Evolutionary conservation across 1,140 invertebrate genomes (phyloP), one percentile per base, ranked within the genome.

Genomic region (Oncopodura yosiiana): DNA sequence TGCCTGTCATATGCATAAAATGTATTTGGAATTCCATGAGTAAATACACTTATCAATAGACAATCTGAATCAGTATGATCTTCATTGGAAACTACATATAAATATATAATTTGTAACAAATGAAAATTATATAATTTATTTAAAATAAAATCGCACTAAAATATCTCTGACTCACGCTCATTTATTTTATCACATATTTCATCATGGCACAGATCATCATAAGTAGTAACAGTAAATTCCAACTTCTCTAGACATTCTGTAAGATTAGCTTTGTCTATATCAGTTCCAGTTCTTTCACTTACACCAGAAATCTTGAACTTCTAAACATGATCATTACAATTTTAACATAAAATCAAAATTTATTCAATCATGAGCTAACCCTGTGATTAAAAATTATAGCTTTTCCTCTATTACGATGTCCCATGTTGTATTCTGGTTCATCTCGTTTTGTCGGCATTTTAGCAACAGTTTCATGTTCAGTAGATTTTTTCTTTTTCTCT

Each of bases 321-420:
- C 52, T 53, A 27, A 30, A 21, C 14, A 23, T 23, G 49, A 41
- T 16, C 42, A 24, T 63, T 55, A n/a, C 69, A 66, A 26, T 68
- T 58, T 62, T 71, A 72, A 6, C 64, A 67, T 11, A 72, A 58
- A 16, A 58, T 66, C 9, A 45, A 23, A 45, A 52, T 65, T 30
- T 27, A 44, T 19, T 16, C 29, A n/a, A 3, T 58, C 49, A 14
- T 66, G 21, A 58, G n/a, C 72, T 73, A 23, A 60, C 61, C 71
- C 88, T 84, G 69, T 94, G 88, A 69, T 94, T 94, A 61, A 95
- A 91, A 61, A 95, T 91, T 0, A 93, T 65, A 12, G 90, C 89
- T 45, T 80, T 68, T n/a, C 92, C 91, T 53, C 88, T 77, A 46
- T 81, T 77, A 36, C 75, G 70, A 71, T 94, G 83, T 66, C 81